Percentiles rank a stretch among this genome's conserved stretches.
phyloP scores from a whole-genome alignment of 2,888 invertebrate species.

The Poecilobothrus nobilitatus region DNA sequence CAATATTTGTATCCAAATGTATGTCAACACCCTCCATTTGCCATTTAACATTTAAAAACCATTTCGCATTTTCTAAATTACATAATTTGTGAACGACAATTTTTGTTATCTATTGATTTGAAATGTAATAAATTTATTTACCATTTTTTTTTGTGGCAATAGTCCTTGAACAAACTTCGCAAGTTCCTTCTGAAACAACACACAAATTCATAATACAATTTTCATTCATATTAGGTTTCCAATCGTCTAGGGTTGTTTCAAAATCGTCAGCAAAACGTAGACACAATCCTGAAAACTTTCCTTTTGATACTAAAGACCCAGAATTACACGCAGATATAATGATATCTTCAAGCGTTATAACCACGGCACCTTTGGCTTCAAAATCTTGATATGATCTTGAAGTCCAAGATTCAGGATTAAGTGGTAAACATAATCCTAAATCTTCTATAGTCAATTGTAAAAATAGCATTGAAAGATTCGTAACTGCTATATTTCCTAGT shows the following conservation, averaged over 20 bases:
- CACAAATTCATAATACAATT: constrained; percentile 79
- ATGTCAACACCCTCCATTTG: constrained; percentile 99
- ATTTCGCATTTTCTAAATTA: constrained; percentile 80
- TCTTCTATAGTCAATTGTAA: constrained; percentile 91
- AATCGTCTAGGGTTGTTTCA: constrained; percentile 91
- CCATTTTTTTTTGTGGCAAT: constrained; percentile 76
- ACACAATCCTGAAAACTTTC: constrained; percentile 80
- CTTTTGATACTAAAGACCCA: constrained; percentile 92
- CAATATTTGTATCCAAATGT: constrained; percentile 90
- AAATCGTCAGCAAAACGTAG: constrained; percentile 95
- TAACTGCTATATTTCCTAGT: constrained; percentile 65
- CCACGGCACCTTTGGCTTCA: constrained; percentile 83
- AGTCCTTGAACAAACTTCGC: constrained; percentile 77
- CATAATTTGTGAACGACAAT: background rate
- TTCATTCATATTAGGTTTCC: constrained; percentile 85
- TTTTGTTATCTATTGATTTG: too few relatives aligned
- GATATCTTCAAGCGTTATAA: constrained; percentile 93
- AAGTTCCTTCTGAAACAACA: constrained; percentile 97
- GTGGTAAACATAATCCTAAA: constrained; percentile 90
- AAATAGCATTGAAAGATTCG: constrained; percentile 81
- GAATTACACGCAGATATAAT: constrained; percentile 88
- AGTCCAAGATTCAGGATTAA: constrained; percentile 73
- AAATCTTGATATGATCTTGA: constrained; percentile 59
- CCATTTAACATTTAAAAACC: constrained; percentile 97
- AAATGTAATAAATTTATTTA: constrained; percentile 34